Conservation (phyloP, 1,140 invertebrate genomes). For the Latrodectus geometricus region DNA sequence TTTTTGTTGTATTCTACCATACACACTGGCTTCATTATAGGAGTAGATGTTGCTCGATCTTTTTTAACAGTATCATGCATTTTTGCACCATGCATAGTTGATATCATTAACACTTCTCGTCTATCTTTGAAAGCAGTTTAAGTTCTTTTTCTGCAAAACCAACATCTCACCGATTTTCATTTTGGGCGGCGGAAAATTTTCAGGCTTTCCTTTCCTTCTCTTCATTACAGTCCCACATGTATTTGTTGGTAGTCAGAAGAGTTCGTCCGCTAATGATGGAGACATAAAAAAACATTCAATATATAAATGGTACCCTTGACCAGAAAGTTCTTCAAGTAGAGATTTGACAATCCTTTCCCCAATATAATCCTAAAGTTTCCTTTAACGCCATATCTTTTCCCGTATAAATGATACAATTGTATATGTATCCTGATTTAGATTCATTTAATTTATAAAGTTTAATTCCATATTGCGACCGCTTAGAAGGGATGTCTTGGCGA, state of each 20-base stretch:
- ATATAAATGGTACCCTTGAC: constrained; percentile 17
- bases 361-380: neutral
- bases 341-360: constrained; percentile 15
- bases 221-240: constrained; percentile 11
- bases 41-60: neutral
- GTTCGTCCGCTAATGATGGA: constrained; percentile 2
- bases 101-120: constrained; percentile 13
- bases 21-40: constrained; percentile 12
- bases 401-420: constrained; percentile 4
- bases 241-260: constrained; percentile 3
- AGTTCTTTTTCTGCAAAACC: constrained; percentile 24
- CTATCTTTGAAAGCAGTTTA: constrained; percentile 9
- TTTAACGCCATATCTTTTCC: constrained; percentile 1
- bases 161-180: constrained; percentile 14
- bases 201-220: constrained; percentile 26
- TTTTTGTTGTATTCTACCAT: constrained; percentile 7
- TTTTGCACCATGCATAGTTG: constrained; percentile 15
- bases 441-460: constrained; percentile 16
- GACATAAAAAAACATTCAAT: constrained; percentile 7
- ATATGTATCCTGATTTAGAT: constrained; percentile 10
- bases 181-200: constrained; percentile 18
- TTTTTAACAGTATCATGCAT: constrained; percentile 1
- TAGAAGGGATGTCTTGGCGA: constrained; percentile 1
- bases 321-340: constrained; percentile 22
- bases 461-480: neutral